A percentile compares a stretch with the other conserved stretches of the same genome.
These are phyloP conservation scores for Pituophis catenifer DNA, from an alignment of 2,113 vertebrate genomes.

Conservation along the genomic window DNA sequence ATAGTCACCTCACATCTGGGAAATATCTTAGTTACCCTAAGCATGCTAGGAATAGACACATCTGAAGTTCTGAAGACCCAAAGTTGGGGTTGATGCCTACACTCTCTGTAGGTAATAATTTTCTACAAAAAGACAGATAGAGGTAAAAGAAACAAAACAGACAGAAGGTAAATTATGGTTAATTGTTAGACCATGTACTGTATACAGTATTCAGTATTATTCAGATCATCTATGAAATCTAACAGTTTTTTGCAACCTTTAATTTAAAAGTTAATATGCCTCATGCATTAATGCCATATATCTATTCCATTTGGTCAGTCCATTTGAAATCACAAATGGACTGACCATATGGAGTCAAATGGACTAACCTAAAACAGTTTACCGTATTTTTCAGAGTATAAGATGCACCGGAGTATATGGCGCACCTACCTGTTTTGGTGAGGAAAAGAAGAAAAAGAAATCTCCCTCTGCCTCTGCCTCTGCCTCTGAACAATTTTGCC, in stretches of 20 bases:
- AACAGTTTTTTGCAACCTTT: neutral
- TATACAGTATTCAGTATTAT: neutral
- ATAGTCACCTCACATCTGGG: neutral
- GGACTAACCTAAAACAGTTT: too few species aligned
- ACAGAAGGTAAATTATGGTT: neutral
- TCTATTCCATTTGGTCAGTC: neutral
- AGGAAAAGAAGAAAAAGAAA: too few species aligned
- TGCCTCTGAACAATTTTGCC: too few species aligned
- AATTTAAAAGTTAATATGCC: neutral
- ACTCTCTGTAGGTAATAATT: neutral
- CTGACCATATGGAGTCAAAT: too few species aligned
- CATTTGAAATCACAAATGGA: neutral
- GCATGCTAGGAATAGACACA: neutral
- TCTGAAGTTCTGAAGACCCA: neutral
- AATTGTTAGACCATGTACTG: neutral
- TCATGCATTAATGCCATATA: neutral
- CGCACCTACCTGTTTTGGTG: too few species aligned
- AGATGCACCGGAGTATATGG: too few species aligned
- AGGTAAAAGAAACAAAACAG: neutral
- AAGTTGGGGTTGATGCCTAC: neutral
- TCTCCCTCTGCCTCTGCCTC: too few species aligned
- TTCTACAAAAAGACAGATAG: neutral
- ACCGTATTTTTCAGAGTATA: too few species aligned
- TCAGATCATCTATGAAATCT: neutral
- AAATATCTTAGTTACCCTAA: neutral